Percentiles rank a stretch among this genome's conserved stretches.
Evolutionary conservation across 2,888 invertebrate genomes (phyloP).

Genomic region (Melangyna quadrimaculata): DNA sequence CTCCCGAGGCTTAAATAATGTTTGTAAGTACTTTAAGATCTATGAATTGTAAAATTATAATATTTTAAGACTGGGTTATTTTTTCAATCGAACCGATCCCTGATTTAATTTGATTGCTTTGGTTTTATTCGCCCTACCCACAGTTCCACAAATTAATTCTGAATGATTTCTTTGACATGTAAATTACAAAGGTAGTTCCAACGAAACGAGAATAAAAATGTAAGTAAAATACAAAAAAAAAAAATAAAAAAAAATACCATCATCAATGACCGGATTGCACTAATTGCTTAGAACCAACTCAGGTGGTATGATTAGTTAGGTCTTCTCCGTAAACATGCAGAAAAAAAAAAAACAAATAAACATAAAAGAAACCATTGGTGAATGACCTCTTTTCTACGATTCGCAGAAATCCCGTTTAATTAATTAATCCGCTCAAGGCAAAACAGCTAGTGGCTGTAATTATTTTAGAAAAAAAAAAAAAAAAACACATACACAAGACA

Average conservation of each 20-base stretch:
- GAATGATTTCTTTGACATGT: no score
- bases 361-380: not conserved
- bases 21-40: no score
- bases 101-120: no score
- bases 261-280: not conserved
- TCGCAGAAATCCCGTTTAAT: constrained; percentile 4
- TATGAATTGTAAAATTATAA: no score
- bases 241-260: no score
- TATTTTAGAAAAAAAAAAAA: not conserved
- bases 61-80: no score
- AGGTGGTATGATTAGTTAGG: not conserved
- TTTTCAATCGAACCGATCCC: no score
- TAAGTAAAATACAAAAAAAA: not conserved
- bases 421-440: constrained; percentile 1
- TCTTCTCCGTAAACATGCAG: not conserved
- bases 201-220: no score
- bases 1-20: no score
- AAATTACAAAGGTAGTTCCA: no score
- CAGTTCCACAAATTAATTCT: no score
- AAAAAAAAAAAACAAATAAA: not conserved
- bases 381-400: not conserved
- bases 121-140: no score
- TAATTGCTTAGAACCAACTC: not conserved
- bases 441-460: not conserved
- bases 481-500: not conserved